Conservation (phyloP, 2,797 vertebrate genomes). For the Hemitrygon akajei region DNA sequence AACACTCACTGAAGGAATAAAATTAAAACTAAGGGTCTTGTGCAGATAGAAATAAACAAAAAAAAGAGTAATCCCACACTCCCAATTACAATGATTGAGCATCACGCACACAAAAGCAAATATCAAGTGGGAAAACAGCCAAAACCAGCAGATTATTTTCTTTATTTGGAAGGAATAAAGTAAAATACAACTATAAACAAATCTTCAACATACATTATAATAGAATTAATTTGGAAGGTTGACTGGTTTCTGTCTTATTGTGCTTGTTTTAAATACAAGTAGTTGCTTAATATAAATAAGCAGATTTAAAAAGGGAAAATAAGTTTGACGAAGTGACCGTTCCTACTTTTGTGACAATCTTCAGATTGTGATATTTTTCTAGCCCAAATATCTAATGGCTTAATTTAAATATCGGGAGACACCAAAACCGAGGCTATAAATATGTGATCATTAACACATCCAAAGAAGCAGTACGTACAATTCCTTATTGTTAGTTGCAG, state of each 20-base stretch:
- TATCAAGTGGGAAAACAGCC: neutral
- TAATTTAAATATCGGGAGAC: neutral
- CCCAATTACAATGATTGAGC: constrained; percentile 25
- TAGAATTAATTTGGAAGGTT: constrained; percentile 11
- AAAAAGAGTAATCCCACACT: constrained; percentile 15
- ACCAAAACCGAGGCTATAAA: neutral
- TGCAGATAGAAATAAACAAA: neutral
- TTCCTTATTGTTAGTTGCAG: neutral
- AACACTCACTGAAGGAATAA: constrained; percentile 22
- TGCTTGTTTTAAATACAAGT: neutral
- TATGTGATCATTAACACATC: no score
- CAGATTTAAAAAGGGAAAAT: neutral
- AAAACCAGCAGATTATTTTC: neutral
- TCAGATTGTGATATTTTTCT: neutral
- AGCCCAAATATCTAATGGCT: neutral
- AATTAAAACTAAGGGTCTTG: neutral
- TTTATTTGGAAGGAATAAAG: neutral
- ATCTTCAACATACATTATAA: constrained; percentile 9
- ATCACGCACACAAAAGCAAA: neutral
- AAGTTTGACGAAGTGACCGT: neutral
- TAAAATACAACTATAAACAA: constrained; percentile 34
- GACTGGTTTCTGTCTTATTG: constrained; percentile 21
- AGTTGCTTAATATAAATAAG: neutral
- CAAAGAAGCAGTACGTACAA: neutral
- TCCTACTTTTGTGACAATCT: neutral